A percentile compares a stretch with the other conserved stretches of the same genome.
Evolutionary conservation across 2,113 vertebrate species (phyloP).

Genomic region (Todiramphus chloris): DNA sequence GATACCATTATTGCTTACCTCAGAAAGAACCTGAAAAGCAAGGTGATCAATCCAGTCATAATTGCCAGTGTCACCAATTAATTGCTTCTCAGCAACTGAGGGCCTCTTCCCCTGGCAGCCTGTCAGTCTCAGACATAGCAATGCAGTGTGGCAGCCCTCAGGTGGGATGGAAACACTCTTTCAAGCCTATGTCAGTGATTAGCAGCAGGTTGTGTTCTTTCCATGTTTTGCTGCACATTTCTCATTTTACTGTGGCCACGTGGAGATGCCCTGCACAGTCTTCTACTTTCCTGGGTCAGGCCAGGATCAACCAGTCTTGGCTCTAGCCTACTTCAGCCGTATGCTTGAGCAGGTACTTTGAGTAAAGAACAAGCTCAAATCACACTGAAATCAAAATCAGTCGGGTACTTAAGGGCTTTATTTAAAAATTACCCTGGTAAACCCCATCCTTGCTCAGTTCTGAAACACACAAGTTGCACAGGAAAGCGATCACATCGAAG

Average conservation of each 20-base stretch:
- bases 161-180: background rate
- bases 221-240: background rate
- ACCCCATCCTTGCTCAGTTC: background rate
- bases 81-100: background rate
- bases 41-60: constrained; percentile 12
- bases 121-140: background rate
- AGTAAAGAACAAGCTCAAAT: background rate
- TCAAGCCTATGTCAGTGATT: background rate
- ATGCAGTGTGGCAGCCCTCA: background rate
- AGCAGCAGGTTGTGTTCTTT: background rate
- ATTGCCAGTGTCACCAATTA: constrained; percentile 13
- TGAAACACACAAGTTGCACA: background rate
- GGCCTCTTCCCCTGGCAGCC: background rate
- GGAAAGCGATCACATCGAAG: background rate
- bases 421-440: background rate
- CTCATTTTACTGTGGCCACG: background rate
- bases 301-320: background rate
- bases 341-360: background rate
- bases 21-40: background rate
- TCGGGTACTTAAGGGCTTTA: background rate
- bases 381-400: background rate
- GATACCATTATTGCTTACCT: background rate
- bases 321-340: background rate
- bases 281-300: background rate
- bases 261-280: background rate